Conservation (phyloP, 2,113 vertebrate species). For the Ascaphus truei region DNA sequence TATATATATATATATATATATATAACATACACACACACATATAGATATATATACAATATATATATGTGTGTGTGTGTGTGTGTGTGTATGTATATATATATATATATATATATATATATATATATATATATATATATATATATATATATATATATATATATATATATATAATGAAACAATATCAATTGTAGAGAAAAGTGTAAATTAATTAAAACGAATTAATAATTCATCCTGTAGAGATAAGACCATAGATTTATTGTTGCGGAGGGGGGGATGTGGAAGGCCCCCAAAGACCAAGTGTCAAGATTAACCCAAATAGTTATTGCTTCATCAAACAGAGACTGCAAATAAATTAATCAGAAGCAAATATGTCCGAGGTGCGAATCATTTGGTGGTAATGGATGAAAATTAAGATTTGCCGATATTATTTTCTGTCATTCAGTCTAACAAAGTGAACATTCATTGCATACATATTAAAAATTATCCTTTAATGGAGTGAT, state of each 20-base stretch:
- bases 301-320: conserved; percentile 82
- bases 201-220: conserved; percentile 83
- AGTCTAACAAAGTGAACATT: conserved; percentile 99
- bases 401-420: conserved; percentile 93
- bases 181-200: no score
- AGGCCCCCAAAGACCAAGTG: conserved; percentile 78
- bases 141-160: no score
- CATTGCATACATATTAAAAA: conserved; percentile 99
- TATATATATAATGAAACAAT: no score
- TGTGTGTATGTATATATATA: no score
- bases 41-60: no score
- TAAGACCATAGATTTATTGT: conserved; percentile 62
- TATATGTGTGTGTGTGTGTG: no score
- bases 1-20: no score
- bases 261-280: conserved; percentile 68
- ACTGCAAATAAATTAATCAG: conserved; percentile 97
- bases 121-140: no score
- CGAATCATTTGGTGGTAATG: conserved; percentile 89
- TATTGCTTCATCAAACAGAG: conserved; percentile 97
- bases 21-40: no score
- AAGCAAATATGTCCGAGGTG: conserved; percentile 79
- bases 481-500: conserved; percentile 91
- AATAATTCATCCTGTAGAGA: conserved; percentile 83
- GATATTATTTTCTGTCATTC: conserved; percentile 99
- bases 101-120: no score